These are phyloP conservation scores for Zosterops borbonicus DNA, from an alignment of 2,113 vertebrate genomes.

Conservation along the genomic window DNA sequence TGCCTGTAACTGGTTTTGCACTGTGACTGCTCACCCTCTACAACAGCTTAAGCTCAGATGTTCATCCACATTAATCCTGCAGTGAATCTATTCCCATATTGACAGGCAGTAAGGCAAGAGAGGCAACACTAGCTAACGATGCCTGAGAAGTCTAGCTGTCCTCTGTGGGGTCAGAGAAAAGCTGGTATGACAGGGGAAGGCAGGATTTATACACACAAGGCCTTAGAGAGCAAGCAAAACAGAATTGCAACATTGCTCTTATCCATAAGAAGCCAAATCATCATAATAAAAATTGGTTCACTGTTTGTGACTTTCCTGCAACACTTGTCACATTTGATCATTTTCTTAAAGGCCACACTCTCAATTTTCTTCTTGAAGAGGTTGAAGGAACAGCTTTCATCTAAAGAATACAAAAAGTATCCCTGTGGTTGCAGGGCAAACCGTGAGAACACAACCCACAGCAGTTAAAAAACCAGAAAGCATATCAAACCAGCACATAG, in stretches of 20 bases:
- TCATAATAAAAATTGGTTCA: background rate
- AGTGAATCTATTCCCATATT: background rate
- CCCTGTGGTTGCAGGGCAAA: conserved; percentile 15
- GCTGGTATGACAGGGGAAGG: background rate
- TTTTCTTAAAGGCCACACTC: conserved; percentile 9
- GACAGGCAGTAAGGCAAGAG: background rate
- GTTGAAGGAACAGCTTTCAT: background rate
- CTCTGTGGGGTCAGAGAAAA: background rate
- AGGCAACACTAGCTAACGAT: background rate
- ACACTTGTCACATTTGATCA: background rate
- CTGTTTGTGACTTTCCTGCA: conserved; percentile 6
- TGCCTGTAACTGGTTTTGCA: background rate
- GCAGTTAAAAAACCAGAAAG: background rate
- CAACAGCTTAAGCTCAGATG: conserved; percentile 5
- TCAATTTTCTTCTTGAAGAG: background rate
- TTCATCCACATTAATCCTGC: background rate
- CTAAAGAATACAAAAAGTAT: conserved; percentile 18
- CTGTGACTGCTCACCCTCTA: background rate
- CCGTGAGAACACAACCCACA: conserved; percentile 35
- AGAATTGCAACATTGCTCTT: background rate
- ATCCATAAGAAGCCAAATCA: background rate
- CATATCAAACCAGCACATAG: background rate
- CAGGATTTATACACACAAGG: background rate
- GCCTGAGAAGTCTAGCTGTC: background rate
- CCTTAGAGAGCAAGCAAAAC: background rate